Evolutionary conservation across 2,888 invertebrate genomes (phyloP).

Genomic region (Nudaria mundana): DNA sequence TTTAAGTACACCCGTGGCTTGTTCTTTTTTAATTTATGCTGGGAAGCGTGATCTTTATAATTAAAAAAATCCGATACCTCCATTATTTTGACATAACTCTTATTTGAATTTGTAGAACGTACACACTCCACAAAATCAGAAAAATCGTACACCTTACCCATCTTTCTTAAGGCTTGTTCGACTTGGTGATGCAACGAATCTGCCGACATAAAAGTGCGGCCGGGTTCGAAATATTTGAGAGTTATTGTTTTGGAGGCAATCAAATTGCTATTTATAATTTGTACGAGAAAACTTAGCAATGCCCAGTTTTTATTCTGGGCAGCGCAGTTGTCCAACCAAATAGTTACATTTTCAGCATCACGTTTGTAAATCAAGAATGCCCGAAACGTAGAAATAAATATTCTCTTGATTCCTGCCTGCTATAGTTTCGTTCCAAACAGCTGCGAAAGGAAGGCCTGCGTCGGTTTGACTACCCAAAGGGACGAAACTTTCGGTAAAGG

Average conservation of each 20-base stretch:
- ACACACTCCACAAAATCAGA: slow-evolving; percentile 2
- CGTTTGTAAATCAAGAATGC: slow-evolving; percentile 12
- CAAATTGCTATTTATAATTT: slow-evolving; percentile 9
- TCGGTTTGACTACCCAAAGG: not conserved
- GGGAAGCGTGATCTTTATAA: not conserved
- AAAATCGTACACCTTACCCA: slow-evolving; percentile 3
- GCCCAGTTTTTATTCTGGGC: slow-evolving; percentile 20
- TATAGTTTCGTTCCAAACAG: slow-evolving; percentile 1
- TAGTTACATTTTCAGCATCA: slow-evolving; percentile 6
- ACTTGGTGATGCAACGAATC: slow-evolving; percentile 8
- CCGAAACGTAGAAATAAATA: slow-evolving; percentile 9
- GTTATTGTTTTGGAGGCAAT: slow-evolving; percentile 6
- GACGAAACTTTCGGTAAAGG: slow-evolving; percentile 3
- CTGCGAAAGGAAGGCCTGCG: not conserved
- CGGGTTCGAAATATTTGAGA: slow-evolving; percentile 12
- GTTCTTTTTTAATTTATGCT: not conserved
- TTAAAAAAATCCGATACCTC: not conserved
- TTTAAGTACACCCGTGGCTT: not conserved
- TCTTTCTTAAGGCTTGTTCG: no score
- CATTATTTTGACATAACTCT: not conserved
- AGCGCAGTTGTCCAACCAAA: slow-evolving; percentile 16
- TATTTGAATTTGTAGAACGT: not conserved
- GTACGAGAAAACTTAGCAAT: slow-evolving; percentile 10
- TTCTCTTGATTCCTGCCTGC: slow-evolving; percentile 5
- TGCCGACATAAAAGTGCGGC: slow-evolving; percentile 8